Base-by-base conservation (phyloP, 2,113 vertebrate genomes). In the Antigone vipio region DNA sequence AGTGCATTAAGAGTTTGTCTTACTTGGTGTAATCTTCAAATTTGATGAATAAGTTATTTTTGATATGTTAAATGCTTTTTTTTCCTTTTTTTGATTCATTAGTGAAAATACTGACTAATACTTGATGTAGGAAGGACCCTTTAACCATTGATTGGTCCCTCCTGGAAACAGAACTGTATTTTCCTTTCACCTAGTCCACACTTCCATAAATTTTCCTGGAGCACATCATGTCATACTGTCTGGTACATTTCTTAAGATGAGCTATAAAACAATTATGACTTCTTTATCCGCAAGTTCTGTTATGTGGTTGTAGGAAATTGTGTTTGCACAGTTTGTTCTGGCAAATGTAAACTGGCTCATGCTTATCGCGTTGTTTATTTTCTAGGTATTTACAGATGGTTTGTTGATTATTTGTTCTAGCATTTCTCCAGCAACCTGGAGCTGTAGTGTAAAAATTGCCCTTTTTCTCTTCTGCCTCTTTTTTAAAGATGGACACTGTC, bases 311-410 rank as follows among this genome's bases (percentile, higher is more conserved):
- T 35, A 88, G 66, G 81, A 85, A 89, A 89, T 94, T 89, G 89
- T 71, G 74, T 95, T 93, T 95, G 93, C 89, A 95, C 72, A 96
- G 92, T 95, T 96, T 97, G 87, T 94, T 95, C 95, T 94, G 92
- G 94, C 92, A 93, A 87, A 91, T 88, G 74, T 91, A 89, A 93
- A 89, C 89, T 88, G 84, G 35, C 58, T 93, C 58, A 68, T 73
- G 66, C 87, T 96, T 96, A 96, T 97, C 73, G 0, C 5, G 1
- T 68, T 94, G 94, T 96, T 96, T 96, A 89, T 96, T 97, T 96
- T 96, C 69, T 89, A 95, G 94, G 84, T 97, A 94, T 96, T 97
- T 97, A 94, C 92, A 95, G 92, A 94, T 95, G 77, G 77, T 75
- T 87, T 89, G 92, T 76, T 95, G 84, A 82, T 95, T 93, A 93